Conservation (phyloP, 2,113 vertebrate genomes). For the Tor tambroides region DNA sequence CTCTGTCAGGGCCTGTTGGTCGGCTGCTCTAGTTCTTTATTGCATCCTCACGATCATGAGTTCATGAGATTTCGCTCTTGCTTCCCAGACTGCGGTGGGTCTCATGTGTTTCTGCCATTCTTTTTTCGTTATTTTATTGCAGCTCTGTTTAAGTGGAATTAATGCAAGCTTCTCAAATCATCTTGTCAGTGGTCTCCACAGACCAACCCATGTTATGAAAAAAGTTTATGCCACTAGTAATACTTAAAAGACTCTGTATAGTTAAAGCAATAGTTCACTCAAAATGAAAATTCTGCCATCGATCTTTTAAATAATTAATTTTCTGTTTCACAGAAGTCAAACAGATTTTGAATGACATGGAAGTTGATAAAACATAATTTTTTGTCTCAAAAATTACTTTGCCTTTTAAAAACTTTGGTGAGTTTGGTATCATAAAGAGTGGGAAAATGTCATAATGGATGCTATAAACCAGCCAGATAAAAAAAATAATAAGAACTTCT, state of each 20-base stretch:
- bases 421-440: neutral
- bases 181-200: constrained; percentile 53
- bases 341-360: neutral
- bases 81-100: constrained; percentile 30
- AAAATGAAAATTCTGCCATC: neutral
- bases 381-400: neutral
- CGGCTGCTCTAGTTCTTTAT: constrained; percentile 34
- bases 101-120: constrained; percentile 44
- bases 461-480: neutral
- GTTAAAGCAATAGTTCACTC: neutral
- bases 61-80: constrained; percentile 28
- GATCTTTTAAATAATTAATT: neutral
- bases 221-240: constrained; percentile 30
- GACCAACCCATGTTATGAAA: constrained; percentile 31
- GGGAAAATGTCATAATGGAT: too few species aligned
- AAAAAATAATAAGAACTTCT: neutral
- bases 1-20: constrained; percentile 56
- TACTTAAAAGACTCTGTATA: constrained; percentile 26
- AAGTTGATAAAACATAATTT: neutral
- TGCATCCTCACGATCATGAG: constrained; percentile 36
- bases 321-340: too few species aligned
- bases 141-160: constrained; percentile 53
- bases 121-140: constrained; percentile 39
- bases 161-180: constrained; percentile 57
- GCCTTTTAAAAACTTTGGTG: neutral